Evolutionary conservation across 2,113 vertebrate genomes (phyloP), one percentile per base, ranked within the genome.

Genomic region (Oreochromis aureus): DNA sequence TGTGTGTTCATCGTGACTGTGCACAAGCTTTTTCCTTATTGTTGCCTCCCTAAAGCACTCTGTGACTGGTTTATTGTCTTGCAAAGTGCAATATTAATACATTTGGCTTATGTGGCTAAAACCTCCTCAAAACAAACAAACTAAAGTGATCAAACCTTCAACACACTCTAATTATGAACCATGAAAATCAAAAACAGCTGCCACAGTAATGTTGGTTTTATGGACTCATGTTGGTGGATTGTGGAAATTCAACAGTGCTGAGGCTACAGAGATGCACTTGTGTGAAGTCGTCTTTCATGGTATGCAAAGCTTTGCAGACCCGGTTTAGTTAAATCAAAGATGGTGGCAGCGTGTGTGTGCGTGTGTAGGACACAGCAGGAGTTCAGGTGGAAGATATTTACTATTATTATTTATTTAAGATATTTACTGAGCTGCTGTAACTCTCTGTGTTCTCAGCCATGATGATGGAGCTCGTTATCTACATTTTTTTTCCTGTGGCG

Each of bases 111-210:
- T 0, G 34, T 34, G 34, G 5, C 1, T 59, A 59, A 61, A 32
- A 6, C 58, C 0, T 6, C 58, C 58, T 1, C 3, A 61, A 18
- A 61, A 1, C 27, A 10, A 61, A 61, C 58, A 59, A 56, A 2
- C 55, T 58, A 58, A 59, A 16, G 56, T 2, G 30, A 30, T 32
- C 13, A 0, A 59, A 59, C 0, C 56, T 59, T 59, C 27, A 59
- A 59, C 7, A 36, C 5, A 0, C 15, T 10, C 27, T 59, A 59
- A 59, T 59, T 59, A 2, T 0, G 56, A 59, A 59, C 1, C 27
- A 59, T 59, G 56, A 59, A 59, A 59, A 0, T 7, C 1, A 58
- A 58, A 58, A 58, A 27, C 2, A 58, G 56, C 3, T 59, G 13
- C 27, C 56, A 59, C 56, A 9, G 27, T 59, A 0, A 59, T 59